phyloP scores from a whole-genome alignment of 2,888 invertebrate genomes.

The Phasia obesa region DNA sequence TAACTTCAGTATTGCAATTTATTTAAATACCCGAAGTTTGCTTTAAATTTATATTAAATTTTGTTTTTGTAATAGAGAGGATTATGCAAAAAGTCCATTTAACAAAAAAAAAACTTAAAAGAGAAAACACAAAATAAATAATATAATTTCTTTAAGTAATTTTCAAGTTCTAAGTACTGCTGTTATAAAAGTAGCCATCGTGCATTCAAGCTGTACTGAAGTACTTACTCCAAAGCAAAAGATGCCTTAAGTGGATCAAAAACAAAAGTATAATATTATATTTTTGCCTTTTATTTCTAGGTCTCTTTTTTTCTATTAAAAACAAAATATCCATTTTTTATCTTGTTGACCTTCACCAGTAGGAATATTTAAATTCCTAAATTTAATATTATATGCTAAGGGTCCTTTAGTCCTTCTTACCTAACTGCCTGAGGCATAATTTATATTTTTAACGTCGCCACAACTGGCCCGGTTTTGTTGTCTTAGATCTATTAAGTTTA shows the following conservation, averaged over 20 bases:
- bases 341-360: constrained; percentile 2
- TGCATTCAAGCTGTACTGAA: no score
- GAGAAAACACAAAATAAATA: no score
- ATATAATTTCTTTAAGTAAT: no score
- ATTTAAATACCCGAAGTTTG: constrained; percentile 21
- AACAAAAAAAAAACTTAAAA: no score
- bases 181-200: no score
- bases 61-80: not conserved
- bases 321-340: not conserved
- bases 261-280: no score
- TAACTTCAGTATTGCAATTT: constrained; percentile 24
- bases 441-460: constrained; percentile 8
- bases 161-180: no score
- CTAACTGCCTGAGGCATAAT: not conserved
- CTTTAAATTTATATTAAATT: constrained; percentile 27
- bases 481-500: not conserved
- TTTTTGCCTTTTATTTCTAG: not conserved
- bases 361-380: not conserved
- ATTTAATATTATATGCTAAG: constrained; percentile 11
- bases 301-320: not conserved
- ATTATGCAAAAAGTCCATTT: not conserved
- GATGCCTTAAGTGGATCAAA: no score
- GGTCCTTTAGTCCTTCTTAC: not conserved
- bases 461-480: constrained; percentile 2
- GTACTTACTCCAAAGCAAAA: no score